These are phyloP conservation scores for Hartigia nigra DNA, from an alignment of 2,888 invertebrate species.

Conservation along the genomic window DNA sequence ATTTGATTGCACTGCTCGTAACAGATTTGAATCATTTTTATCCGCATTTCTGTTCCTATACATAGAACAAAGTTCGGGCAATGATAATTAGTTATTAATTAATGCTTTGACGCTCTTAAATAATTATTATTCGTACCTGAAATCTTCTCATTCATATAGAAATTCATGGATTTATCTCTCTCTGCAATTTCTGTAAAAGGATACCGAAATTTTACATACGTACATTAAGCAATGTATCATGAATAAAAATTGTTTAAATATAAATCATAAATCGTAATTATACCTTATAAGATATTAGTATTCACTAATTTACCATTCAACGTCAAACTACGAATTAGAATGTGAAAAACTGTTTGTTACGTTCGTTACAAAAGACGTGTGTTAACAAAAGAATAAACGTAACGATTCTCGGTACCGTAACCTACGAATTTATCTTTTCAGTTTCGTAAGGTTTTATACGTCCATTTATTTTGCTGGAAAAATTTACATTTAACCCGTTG, in stretches of 20 bases:
- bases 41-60: neutral
- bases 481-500: conserved; percentile 11
- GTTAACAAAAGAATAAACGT: conserved; percentile 23
- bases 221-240: neutral
- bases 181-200: neutral
- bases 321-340: neutral
- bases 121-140: neutral
- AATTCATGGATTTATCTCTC: neutral
- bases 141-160: neutral
- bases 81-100: neutral
- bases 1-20: conserved; percentile 25
- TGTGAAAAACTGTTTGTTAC: neutral
- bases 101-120: neutral
- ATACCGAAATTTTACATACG: neutral
- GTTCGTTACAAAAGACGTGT: neutral
- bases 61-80: neutral
- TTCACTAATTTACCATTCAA: neutral
- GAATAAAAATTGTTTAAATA: neutral
- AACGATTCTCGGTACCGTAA: conserved; percentile 27
- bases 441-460: conserved; percentile 26
- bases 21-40: neutral
- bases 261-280: neutral
- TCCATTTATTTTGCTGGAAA: conserved; percentile 19
- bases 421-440: conserved; percentile 26
- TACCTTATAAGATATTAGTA: neutral